Conservation (phyloP, 2,888 invertebrate genomes). For the Pantelozetes paolii region DNA sequence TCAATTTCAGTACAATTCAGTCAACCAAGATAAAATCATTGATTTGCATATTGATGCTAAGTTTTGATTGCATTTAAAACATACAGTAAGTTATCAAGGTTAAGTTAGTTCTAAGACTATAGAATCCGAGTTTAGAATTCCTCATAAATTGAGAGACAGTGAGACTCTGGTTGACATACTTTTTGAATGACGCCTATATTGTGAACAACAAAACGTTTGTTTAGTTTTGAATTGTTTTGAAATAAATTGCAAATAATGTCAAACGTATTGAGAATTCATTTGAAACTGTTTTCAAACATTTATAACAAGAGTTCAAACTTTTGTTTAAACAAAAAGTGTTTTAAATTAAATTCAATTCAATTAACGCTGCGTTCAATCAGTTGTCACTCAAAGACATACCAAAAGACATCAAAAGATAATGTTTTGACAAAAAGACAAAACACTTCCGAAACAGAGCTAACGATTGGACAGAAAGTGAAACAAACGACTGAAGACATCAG, state of each 20-base stretch:
- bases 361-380: background rate
- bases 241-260: background rate
- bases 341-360: background rate
- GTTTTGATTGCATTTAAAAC: no score
- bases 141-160: no score
- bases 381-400: background rate
- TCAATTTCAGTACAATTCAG: no score
- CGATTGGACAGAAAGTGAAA: constrained; percentile 60
- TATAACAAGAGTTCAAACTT: background rate
- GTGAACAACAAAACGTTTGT: no score
- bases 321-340: background rate
- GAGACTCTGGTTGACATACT: no score
- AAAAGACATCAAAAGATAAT: background rate
- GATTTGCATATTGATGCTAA: no score
- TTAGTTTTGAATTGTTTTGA: no score
- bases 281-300: background rate
- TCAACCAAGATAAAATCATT: no score
- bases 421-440: background rate
- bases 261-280: constrained; percentile 5
- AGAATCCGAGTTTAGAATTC: no score
- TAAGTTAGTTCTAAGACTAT: no score
- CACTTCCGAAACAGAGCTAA: constrained; percentile 8
- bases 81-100: no score
- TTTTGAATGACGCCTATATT: no score
- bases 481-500: constrained; percentile 84